Base-by-base conservation (phyloP, 2,113 vertebrate genomes). In the Semnopithecus entellus region DNA sequence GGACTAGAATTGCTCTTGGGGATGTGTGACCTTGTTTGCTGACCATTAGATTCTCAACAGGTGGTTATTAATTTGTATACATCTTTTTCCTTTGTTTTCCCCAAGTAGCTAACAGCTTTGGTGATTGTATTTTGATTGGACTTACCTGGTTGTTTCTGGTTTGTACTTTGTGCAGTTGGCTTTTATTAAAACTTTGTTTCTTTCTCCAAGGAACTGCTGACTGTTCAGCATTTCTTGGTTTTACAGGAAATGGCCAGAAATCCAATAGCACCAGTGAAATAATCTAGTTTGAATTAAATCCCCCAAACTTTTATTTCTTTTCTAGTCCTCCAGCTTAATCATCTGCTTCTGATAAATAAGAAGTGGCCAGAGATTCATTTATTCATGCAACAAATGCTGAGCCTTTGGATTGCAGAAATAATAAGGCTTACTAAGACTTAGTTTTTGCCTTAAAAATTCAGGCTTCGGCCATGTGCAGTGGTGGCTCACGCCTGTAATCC, bases 171-270 rank as follows among this genome's bases (percentile, higher is more conserved):
- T 79, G 27, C 91, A 9, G 40, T 73, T 94, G 80, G 66, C 43
- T 87, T 90, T 95, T 86, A n/a, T 92, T 92, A 50, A 61, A 27
- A 86, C 45, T 93, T 70, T 88, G 59, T 50, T 23, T 92, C 52
- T 59, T 90, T 45, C 59, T 93, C 52, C 13, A 50, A 66, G 45
- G 43, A 90, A 79, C 27, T 59, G 55, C 32, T 90, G 61, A 84
- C 66, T 61, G 10, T 59, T 75, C 38, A 83, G 14, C 13, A 73
- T 81, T 70, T 82, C 30, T 76, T 92, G 89, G 55, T 45, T 92
- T 94, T 85, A 52, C 27, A 73, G 43, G 59, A 93, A 73, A 90
- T 43, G 75, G 23, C 50, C 17, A 59, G 40, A 93, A 78, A 66
- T 95, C 38, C 40, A 50, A 32, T 50, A 93, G 45, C 59, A 84